Base-by-base conservation (phyloP, 2,797 vertebrate genomes). In the Micromesistius poutassou region DNA sequence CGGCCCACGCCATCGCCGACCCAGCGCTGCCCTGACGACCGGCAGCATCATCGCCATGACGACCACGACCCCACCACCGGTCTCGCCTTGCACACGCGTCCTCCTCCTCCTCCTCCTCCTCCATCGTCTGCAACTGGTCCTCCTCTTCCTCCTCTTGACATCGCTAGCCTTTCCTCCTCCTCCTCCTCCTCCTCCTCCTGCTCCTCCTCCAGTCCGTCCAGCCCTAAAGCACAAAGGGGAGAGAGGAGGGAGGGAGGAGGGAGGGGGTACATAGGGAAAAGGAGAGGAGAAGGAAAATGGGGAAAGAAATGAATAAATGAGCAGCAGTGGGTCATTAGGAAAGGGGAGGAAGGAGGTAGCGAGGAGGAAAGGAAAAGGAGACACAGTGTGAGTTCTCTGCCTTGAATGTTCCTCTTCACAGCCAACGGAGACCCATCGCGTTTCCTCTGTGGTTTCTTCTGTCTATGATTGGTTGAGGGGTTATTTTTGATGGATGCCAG, bases 1-100 rank as follows among this genome's bases (percentile, higher is more conserved):
- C 96, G 0, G 91, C 92, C 75, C 94, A 96, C 1, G 89, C 90
- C 89, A 98, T 99, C 30, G 78, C 79, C 0, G 96, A 99, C 90
- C 98, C 97, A 0, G 71, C 84, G 0, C 83, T 96, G 88, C 87
- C 50, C 0, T 94, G 90, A 88, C 12, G 28, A 19, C 0, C 76
- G 78, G 79, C 72, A 79, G 79, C 72, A 6, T 0, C 35, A n/a
- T 10, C 55, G 42, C 74, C 74, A 19, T 30, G n/a, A 10, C 66
- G 5, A 22, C 66, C 10, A n/a, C 2, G 66, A 14, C 66, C 28
- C 25, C 8, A 71, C 68, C 28, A 30, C 25, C 68, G 68, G 30
- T 28, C 68, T 30, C 28, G 68, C 68, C 68, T 30, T 71, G 68
- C 30, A 31, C 68, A 30, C 30, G 0, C 68, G 55, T 7, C 55